A percentile compares a stretch with the other conserved stretches of the same genome.
phyloP scores from a whole-genome alignment of 2,797 vertebrate genomes.

The Gambusia yucatana region DNA sequence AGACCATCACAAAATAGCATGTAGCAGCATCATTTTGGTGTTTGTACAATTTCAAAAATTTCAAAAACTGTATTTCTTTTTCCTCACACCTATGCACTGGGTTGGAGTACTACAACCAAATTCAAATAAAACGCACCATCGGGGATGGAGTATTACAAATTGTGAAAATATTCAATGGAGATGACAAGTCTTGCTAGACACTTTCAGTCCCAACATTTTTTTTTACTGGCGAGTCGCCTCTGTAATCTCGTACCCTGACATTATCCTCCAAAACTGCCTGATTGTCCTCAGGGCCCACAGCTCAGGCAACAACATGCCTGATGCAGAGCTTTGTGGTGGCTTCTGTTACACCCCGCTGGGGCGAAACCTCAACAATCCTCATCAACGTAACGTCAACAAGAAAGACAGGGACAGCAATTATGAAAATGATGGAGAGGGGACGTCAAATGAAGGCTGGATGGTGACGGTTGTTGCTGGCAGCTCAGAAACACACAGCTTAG shows the following conservation, averaged over 20 bases:
- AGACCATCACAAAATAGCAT: not conserved
- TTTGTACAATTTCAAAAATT: not conserved
- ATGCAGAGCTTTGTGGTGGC: constrained; percentile 50
- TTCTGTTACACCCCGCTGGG: constrained; percentile 32
- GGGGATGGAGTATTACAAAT: not conserved
- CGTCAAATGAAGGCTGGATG: not conserved
- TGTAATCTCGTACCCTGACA: constrained; percentile 30
- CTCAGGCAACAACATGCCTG: constrained; percentile 37
- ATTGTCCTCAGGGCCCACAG: constrained; percentile 19
- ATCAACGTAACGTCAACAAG: constrained; percentile 36
- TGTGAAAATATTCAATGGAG: not conserved
- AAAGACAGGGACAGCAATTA: constrained; percentile 6
- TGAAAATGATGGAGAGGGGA: not conserved
- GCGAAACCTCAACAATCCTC: constrained; percentile 31
- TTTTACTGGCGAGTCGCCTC: constrained; percentile 3
- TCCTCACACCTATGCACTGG: not conserved
- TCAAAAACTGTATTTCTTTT: not conserved
- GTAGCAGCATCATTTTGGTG: too few species aligned
- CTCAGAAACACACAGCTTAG: constrained; percentile 12
- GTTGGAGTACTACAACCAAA: not conserved
- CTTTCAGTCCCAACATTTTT: not conserved
- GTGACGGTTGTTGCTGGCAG: not conserved
- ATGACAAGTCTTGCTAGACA: not conserved
- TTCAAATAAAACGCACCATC: not conserved
- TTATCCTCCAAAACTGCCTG: constrained; percentile 26